Evolutionary conservation across 1,140 invertebrate species (phyloP), one percentile per base, ranked within the genome.

Genomic region (Dufourea novaeangliae): DNA sequence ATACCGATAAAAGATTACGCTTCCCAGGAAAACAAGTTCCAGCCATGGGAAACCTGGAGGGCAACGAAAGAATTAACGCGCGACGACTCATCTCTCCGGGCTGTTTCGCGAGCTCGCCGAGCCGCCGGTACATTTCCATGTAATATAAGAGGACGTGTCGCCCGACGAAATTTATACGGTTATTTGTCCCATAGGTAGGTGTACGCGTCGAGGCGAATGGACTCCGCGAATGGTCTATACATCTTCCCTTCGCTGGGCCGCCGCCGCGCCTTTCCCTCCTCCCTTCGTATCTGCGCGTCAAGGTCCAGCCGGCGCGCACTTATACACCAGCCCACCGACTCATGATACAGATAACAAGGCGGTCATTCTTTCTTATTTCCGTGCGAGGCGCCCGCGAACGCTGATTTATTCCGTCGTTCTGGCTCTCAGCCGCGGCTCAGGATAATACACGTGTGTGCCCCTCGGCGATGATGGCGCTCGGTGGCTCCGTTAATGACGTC

Each of bases 111-210:
- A 39, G 41, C 10, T 10, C 20, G 14, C 61, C 32, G 7, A 8
- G 12, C 17, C 34, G 32, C 22, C n/a, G 17, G 44, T 46, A 62
- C 56, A 41, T 75, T 75, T 57, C 64, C 72, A 57, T 68, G 64
- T 75, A 75, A 75, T 68, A 68, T 68, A 75, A 68, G 72, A 34
- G 64, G 27, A 68, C 52, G 46, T 22, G 52, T 68, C 72, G 63
- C 68, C 25, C 46, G 46, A 44, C 22, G 39, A 74, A 79, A 79
- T 82, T 82, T 79, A 83, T 83, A 72, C 50, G 74, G 69, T 82
- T 79, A 82, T 83, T 83, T 83, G 74, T 83, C 80, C 79, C 56
- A 72, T 71, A 63, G 56, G 69, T 74, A 67, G 64, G 66, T 66
- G 67, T 29, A 67, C 41, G 67, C 68, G 54, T 69, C 37, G 70